These are phyloP conservation scores for Sympetrum striolatum DNA, from an alignment of 2,888 invertebrate species.

Conservation along the genomic window DNA sequence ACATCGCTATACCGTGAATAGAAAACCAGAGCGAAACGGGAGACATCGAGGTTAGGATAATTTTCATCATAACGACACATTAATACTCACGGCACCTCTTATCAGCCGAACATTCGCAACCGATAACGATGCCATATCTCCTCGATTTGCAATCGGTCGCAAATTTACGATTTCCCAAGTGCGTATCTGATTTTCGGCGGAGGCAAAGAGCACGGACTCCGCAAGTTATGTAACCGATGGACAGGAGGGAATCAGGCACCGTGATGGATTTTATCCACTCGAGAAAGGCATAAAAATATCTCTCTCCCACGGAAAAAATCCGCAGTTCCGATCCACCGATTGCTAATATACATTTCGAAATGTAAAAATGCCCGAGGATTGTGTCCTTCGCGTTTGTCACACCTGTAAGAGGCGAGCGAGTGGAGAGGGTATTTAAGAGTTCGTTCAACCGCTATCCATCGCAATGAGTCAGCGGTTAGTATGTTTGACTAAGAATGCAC, in stretches of 20 bases:
- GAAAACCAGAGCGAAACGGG: no score
- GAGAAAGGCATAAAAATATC: background rate
- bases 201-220: no score
- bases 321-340: background rate
- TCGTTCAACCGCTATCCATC: conserved; percentile 21
- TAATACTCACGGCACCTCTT: no score
- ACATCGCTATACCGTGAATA: no score
- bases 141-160: no score
- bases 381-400: conserved; percentile 37
- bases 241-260: background rate
- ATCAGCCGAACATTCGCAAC: no score
- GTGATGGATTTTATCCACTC: background rate
- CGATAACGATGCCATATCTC: no score
- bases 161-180: no score
- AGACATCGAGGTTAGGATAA: no score
- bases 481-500: conserved; percentile 37
- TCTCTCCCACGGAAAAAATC: background rate
- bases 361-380: background rate
- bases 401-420: background rate
- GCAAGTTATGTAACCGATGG: background rate
- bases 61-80: no score
- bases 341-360: conserved; percentile 17
- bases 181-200: background rate
- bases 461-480: conserved; percentile 36
- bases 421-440: background rate